Conservation (phyloP, 2,888 invertebrate species). For the Podotricha telesiphe region DNA sequence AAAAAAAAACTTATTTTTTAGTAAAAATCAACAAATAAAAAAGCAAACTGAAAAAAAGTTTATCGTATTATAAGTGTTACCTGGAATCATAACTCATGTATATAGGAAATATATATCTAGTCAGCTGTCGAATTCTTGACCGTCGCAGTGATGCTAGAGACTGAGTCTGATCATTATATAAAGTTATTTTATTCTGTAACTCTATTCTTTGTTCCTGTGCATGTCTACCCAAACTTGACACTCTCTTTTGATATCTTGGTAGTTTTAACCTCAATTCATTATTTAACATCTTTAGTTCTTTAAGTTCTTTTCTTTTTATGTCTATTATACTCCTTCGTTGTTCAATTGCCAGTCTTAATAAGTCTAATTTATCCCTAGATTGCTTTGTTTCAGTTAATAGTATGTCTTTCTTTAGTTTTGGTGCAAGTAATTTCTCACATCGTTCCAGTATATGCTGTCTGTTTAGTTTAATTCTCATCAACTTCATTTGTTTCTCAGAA, state of each 20-base stretch:
- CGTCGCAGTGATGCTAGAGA: conserved; percentile 65
- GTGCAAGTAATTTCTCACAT: conserved; percentile 73
- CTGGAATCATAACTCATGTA: conserved; percentile 75
- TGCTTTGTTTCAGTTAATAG: conserved; percentile 71
- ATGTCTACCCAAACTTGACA: conserved; percentile 65
- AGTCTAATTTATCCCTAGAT: conserved; percentile 70
- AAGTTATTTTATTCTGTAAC: conserved; percentile 61
- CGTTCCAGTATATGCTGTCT: conserved; percentile 82
- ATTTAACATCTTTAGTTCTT: conserved; percentile 61
- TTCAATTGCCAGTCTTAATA: conserved; percentile 72
- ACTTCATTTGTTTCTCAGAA: conserved; percentile 85
- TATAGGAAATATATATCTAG: conserved; percentile 78
- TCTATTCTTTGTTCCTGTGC: conserved; percentile 63
- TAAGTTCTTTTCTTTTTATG: conserved; percentile 59
- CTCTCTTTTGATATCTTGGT: conserved; percentile 74
- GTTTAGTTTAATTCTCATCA: conserved; percentile 83
- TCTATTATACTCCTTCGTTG: conserved; percentile 68
- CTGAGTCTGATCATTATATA: conserved; percentile 63
- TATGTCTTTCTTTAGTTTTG: conserved; percentile 70
- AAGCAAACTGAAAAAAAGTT: no score
- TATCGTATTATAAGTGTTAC: conserved; percentile 48
- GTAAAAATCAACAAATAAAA: no score
- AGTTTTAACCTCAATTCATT: conserved; percentile 67
- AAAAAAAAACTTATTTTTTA: no score
- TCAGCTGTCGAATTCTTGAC: conserved; percentile 72